These are phyloP conservation scores for Conchocele bisecta DNA, from an alignment of 2,888 invertebrate species.

Conservation along the genomic window DNA sequence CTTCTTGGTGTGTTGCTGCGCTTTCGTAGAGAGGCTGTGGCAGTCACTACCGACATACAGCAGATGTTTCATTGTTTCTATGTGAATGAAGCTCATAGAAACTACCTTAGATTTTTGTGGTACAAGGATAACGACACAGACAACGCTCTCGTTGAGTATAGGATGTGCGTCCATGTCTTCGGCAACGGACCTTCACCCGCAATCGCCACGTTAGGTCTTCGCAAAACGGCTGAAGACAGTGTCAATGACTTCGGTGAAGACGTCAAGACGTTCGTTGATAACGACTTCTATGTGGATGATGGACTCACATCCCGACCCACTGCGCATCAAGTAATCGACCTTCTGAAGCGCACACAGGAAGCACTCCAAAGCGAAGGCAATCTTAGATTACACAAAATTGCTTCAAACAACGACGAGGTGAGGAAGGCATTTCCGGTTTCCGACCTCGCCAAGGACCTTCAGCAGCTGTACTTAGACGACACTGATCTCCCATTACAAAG, in stretches of 20 bases:
- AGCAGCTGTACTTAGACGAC: neutral
- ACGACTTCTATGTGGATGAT: slow-evolving; percentile 21
- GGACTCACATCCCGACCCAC: neutral
- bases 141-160: slow-evolving; percentile 19
- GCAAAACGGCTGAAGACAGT: neutral
- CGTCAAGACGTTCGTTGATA: neutral
- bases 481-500: slow-evolving; percentile 16
- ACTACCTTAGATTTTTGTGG: slow-evolving; percentile 40
- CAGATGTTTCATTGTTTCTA: slow-evolving; percentile 14
- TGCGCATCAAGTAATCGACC: neutral
- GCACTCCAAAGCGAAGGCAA: neutral
- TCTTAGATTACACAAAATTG: slow-evolving; percentile 28
- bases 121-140: slow-evolving; percentile 14
- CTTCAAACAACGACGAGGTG: slow-evolving; percentile 27
- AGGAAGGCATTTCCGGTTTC: slow-evolving; percentile 24
- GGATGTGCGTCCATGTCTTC: slow-evolving; percentile 29
- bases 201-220: slow-evolving; percentile 33
- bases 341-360: slow-evolving; percentile 9
- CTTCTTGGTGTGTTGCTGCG: slow-evolving; percentile 24
- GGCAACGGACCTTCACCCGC: slow-evolving; percentile 35
- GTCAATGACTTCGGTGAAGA: too few relatives aligned
- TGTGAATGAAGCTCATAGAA: slow-evolving; percentile 8
- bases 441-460: slow-evolving; percentile 18
- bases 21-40: slow-evolving; percentile 12
- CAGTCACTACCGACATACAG: slow-evolving; percentile 26